Evolutionary conservation across 1,140 invertebrate genomes (phyloP), one percentile per base, ranked within the genome.

Genomic region (Ladona fulva): DNA sequence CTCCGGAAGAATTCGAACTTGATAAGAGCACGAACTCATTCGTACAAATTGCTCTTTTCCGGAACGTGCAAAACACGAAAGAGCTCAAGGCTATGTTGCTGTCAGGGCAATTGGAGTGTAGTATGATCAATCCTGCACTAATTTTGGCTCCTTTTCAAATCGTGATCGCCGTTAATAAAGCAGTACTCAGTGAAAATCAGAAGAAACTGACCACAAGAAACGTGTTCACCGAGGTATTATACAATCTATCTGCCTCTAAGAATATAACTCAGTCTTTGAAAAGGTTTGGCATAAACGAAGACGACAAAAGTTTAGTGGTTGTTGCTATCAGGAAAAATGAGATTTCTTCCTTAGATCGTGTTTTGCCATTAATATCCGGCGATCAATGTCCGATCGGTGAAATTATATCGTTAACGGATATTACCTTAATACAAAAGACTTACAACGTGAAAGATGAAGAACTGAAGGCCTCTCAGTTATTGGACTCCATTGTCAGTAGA

Each of bases 131-230:
- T 82, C 87, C 90, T 0, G 83, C 81, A 59, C 83, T 91, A 37
- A 88, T 93, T 79, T 80, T 88, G 7, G 88, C 92, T 84, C 85
- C 88, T 11, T 89, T 92, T 80, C 92, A 93, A 87, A 82, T 92
- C 1, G 84, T 86, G 5, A 86, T 91, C 0, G 91, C 91, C 6
- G 89, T 89, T 0, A 92, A 92, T 81, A 91, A 90, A 84, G 90
- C 91, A n/a, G 85, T 86, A 0, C 79, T 89, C 0, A 85, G 86
- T 12, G 84, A 87, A 76, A 88, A 87, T 78, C 82, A 83, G 14
- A 82, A 82, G 12, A 85, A 81, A 77, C 84, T 92, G 82, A 88
- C 87, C 0, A 93, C 92, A 3, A 89, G 87, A 81, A 89, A 85
- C 42, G 81, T 92, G 0, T 89, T 86, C 80, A 89, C 90, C 0